phyloP scores from a whole-genome alignment of 2,797 vertebrate genomes.

The Todus mexicanus region DNA sequence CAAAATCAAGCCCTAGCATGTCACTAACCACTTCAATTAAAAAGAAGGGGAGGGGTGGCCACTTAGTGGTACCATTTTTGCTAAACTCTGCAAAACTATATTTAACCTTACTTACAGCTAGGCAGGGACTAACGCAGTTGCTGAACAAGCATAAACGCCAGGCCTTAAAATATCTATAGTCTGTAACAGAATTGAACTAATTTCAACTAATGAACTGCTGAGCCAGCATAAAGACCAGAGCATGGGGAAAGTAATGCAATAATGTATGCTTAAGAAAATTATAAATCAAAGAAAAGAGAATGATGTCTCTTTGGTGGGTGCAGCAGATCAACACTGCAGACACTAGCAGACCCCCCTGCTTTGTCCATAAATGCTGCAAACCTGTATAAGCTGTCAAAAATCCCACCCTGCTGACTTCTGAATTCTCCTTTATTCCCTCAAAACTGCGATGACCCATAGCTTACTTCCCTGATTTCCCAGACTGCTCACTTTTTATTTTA shows the following conservation, averaged over 20 bases:
- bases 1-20: background rate
- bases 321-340: background rate
- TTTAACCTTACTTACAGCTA: slow-evolving; percentile 12
- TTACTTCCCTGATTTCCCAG: background rate
- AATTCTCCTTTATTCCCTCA: background rate
- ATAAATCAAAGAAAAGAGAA: slow-evolving; percentile 31
- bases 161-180: background rate
- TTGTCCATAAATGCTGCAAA: no score
- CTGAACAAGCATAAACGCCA: background rate
- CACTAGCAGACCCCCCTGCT: background rate
- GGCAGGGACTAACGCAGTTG: background rate
- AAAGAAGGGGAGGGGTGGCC: background rate
- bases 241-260: background rate
- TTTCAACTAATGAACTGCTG: slow-evolving; percentile 50
- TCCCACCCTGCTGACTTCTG: background rate
- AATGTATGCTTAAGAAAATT: background rate
- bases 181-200: slow-evolving; percentile 26
- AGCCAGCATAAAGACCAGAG: background rate
- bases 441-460: background rate
- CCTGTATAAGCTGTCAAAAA: no score
- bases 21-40: background rate
- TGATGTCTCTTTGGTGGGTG: background rate
- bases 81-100: slow-evolving; percentile 2
- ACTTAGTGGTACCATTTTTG: background rate
- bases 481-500: background rate